These are phyloP conservation scores for Gastrophysa polygoni DNA, from an alignment of 2,888 invertebrate genomes.

Conservation along the genomic window DNA sequence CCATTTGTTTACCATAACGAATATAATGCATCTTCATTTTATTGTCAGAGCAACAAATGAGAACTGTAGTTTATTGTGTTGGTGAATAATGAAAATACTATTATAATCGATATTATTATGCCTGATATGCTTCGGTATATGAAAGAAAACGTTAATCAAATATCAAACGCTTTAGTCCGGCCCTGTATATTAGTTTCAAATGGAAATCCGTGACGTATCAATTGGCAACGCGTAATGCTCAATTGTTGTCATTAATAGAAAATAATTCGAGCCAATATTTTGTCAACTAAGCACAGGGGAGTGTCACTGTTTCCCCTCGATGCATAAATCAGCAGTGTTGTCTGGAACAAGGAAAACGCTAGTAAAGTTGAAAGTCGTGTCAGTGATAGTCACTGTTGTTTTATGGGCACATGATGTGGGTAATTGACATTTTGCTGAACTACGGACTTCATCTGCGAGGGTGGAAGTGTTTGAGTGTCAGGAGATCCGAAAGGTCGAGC, in stretches of 20 bases:
- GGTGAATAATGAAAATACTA: no score
- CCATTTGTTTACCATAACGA: no score
- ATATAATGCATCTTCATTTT: no score
- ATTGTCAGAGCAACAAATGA: no score
- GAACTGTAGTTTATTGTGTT: no score
- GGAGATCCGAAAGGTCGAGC: not conserved
- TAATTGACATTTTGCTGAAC: not conserved
- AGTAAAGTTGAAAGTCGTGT: conserved; percentile 45
- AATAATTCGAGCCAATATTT: conserved; percentile 48
- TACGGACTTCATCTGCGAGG: not conserved
- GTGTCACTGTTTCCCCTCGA: conserved; percentile 48
- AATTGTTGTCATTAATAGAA: conserved; percentile 51
- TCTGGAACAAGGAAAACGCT: conserved; percentile 31
- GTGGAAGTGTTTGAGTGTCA: not conserved
- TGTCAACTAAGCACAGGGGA: conserved; percentile 51
- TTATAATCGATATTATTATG: no score
- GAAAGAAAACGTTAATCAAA: no score
- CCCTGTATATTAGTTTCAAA: conserved; percentile 26
- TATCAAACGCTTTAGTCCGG: conserved; percentile 1
- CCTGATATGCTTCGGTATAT: no score
- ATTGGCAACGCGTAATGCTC: conserved; percentile 50
- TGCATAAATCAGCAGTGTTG: conserved; percentile 44
- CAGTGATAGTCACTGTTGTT: conserved; percentile 12
- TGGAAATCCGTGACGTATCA: conserved; percentile 45
- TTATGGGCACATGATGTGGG: conserved; percentile 9